Evolutionary conservation across 2,113 vertebrate genomes (phyloP), one percentile per base, ranked within the genome.

Genomic region (Ursus arctos): DNA sequence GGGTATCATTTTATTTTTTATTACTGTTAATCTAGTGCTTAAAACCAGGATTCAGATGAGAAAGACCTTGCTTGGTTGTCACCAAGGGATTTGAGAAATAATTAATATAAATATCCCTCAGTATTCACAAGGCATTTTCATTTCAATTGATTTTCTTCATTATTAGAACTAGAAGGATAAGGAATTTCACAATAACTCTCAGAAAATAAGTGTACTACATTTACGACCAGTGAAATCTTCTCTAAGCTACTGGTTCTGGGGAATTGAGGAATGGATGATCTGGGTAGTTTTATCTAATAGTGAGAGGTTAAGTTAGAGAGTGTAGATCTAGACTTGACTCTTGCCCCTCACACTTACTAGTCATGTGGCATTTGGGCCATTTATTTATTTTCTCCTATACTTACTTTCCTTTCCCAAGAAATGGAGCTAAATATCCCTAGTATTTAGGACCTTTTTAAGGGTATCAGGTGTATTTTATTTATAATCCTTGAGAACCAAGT

Each of bases 51-150:
- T 96, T 87, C 3, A 63, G 19, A 76, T 77, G 55, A 36, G 13
- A 88, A 90, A 80, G 31, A 19, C 36, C 12, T 65, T 77, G 16
- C 21, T 95, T 84, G 21, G 87, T 94, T 96, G 40, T 69, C 76
- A 28, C 15, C 43, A 57, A 43, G 65, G 4, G 43, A 81, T 6
- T 40, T 76, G 63, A 93, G 33, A 90, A 89, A 43, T 91, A 95
- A 83, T 81, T 77, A 92, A 91, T 63, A 49, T 96, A 92, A 90
- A 90, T 77, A 49, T 33, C 10, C 7, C 2, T 90, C 33, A 22
- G 31, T 61, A 63, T 65, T 67, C 36, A 21, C 13, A 16, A 61
- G 77, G 6, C 36, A 57, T 94, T 92, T 53, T 69, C 24, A 79
- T 81, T 5, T 7, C 14, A 43, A 6, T 79, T 67, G 40, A 83